Evolutionary conservation across 2,113 vertebrate species (phyloP), one percentile per base, ranked within the genome.

Genomic region (Gavialis gangeticus): DNA sequence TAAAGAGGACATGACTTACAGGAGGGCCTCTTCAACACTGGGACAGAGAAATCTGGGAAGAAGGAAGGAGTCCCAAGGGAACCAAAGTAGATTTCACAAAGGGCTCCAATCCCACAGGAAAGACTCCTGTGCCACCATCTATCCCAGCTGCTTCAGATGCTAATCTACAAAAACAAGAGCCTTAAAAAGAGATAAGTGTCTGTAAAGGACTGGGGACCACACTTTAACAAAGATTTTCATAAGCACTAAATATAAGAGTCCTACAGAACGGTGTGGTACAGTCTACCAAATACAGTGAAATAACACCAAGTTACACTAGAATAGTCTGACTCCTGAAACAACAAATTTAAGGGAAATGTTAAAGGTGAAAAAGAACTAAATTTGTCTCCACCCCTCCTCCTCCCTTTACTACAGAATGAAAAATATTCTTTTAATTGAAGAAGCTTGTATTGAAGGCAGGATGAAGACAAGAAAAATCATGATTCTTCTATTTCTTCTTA

Each of bases 181-280:
- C 77, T 84, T 27, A 82, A 66, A 71, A 90, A 94, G 82, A 63
- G 12, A 79, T 56, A 2, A 2, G 24, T 12, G 46, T 60, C 8
- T 81, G 88, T 56, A 25, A 59, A 28, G 30, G 37, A 69, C 60
- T 13, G n/a, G 85, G 57, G 27, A 75, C 37, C 30, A 13, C 4
- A 27, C 79, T 94, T 59, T 85, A 94, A 93, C 37, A 67, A 88
- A 30, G 3, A 28, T 89, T 93, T 95, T 84, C 5, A 84, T 18
- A 71, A 96, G 34, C 58, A 54, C 67, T 80, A 21, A 6, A 66
- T 85, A 75, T 34, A 92, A 62, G 66, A n/a, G 77, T n/a, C 22
- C 79, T 83, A 64, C 3, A 7, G 87, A 91, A 84, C 13, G 66
- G 27, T 27, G 46, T 46, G 46, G 46, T 9, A 46, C 46, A 46